Evolutionary conservation across 2,888 invertebrate species (phyloP), one percentile per base, ranked within the genome.

Genomic region (Exephanes ischioxanthus): DNA sequence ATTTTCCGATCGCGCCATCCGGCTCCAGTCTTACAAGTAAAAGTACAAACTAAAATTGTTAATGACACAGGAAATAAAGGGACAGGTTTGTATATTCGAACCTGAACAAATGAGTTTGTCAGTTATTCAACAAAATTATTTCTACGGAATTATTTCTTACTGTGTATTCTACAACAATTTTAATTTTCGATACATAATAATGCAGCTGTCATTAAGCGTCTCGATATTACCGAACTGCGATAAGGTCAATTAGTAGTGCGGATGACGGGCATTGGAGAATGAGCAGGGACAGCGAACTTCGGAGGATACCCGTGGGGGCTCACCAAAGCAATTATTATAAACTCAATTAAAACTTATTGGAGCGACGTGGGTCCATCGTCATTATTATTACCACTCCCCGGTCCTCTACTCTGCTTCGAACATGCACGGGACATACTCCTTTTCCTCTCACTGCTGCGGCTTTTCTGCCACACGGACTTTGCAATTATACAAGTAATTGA

Each of bases 401-500:
- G 51, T 48, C 75, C 61, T 71, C 26, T 6, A 45, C 55, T 22
- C 71, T 30, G 61, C 53, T 63, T 51, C 63, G 77, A 71, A 87
- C 86, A 84, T 82, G 83, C 85, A 83, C 81, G 68, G 83, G 81
- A 86, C 80, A 86, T 82, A 85, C 86, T 86, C 80, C 77, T 87
- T 67, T 76, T 73, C 66, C 80, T 84, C 45, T 45, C 51, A 67
- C 73, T 48, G 68, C 68, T 33, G 80, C 55, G 72, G 67, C 77
- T 73, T 83, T 70, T 51, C 72, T 72, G 7, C 72, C 81, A 81
- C 86, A 80, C 83, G 84, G 87, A 88, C 83, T 89, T 89, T 78
- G 90, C 89, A 92, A 92, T 91, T 92, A 90, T 88, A 89, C 90
- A 88, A 87, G 90, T 90, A 90, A 91, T 91, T 90, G 89, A 90